Base-by-base conservation (phyloP, 2,888 invertebrate genomes). In the Druceiella hillmani region DNA sequence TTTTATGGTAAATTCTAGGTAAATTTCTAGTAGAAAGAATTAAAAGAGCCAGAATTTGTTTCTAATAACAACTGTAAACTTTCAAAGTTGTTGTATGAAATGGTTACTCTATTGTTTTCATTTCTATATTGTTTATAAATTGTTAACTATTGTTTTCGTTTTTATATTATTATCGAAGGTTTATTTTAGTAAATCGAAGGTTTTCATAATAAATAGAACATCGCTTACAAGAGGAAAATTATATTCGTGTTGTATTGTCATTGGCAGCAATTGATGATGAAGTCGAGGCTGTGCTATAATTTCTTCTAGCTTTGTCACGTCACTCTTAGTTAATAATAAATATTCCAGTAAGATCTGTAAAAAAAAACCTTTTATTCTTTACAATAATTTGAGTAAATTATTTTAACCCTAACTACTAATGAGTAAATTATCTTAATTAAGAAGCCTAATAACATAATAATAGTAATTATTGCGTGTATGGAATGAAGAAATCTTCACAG, bases 241-340 rank as follows among this genome's bases (percentile, higher is more conserved):
- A 1, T 58, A 52, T 55, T 90, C 89, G 48, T 82, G 75, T 40
- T 79, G 72, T 1, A 88, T 59, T 38, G 67, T 62, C 78, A 86
- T 85, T 0, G 90, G 90, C 30, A 81, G 65, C 38, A 93, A 76
- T 58, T 95, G 94, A 59, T 95, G 93, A 63, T 95, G 94, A 4
- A 94, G 56, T 32, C 93, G 75, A 1, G 78, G 77, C 3, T 76
- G 72, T 50, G 82, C 78, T 34, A 91, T 74, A 0, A 87, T 79
- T 31, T 79, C 66, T 24, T 78, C 66, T 17, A 93, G 65, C 6
- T 75, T 65, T 27, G 76, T 69, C 4, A 75, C 78, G 42, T 83
- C 77, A 58, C 83, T 74, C 2, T 87, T 56, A 48, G 81, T 77
- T 38, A 40, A 48, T 11, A 36, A 28, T 39, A 15, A 31, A 32